Conservation (phyloP, 1,140 invertebrate species). For the Heliconius nattereri region DNA sequence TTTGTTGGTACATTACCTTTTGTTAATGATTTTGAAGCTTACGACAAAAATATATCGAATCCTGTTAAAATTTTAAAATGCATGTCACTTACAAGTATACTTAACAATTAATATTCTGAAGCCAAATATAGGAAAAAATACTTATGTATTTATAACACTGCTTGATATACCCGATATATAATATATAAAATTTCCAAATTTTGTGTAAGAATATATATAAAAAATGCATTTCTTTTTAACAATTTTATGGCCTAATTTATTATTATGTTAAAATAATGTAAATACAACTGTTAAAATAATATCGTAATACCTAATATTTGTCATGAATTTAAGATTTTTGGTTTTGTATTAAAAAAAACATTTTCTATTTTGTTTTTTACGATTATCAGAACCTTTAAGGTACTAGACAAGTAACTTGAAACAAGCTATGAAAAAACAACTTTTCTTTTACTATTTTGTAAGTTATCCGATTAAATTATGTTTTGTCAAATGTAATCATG, state of each 20-base stretch:
- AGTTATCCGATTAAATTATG: neutral
- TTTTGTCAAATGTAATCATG: slow-evolving; percentile 1
- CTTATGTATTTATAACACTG: neutral
- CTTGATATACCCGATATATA: neutral
- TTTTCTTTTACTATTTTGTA: neutral
- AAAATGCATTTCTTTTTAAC: neutral
- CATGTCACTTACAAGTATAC: neutral
- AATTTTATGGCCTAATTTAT: slow-evolving; percentile 6
- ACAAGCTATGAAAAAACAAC: too few relatives aligned
- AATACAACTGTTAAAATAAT: slow-evolving; percentile 1
- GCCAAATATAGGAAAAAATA: neutral
- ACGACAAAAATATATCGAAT: neutral
- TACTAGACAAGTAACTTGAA: too few relatives aligned
- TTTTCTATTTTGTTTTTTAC: too few relatives aligned
- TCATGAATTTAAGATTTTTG: neutral
- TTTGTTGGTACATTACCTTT: neutral
- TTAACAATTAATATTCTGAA: neutral
- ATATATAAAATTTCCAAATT: neutral
- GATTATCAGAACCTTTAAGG: too few relatives aligned
- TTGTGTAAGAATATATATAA: neutral
- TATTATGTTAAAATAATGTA: slow-evolving; percentile 3
- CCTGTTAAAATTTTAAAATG: neutral
- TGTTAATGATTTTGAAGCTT: neutral
- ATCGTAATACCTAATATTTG: neutral
- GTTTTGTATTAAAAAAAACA: neutral